Percentiles rank a stretch among this genome's conserved stretches.
Conservation (phyloP, 2,113 vertebrate genomes). For the Halcyon senegalensis region DNA sequence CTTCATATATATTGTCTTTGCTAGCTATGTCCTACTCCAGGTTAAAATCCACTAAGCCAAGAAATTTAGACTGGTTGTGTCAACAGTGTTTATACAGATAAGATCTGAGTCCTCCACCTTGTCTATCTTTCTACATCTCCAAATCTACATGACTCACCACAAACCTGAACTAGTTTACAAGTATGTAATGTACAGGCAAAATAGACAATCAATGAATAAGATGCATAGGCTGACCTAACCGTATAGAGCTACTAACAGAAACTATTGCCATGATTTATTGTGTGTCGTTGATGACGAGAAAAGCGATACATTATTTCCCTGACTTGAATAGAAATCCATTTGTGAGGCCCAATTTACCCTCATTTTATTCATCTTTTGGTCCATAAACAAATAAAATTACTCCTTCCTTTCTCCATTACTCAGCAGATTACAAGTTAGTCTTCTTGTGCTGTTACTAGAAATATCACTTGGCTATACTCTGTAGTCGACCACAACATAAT, state of each 20-base stretch:
- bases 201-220: not conserved
- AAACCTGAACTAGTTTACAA: not conserved
- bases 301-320: not conserved
- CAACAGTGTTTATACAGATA: not conserved
- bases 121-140: not conserved
- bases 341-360: not conserved
- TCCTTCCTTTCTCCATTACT: not conserved
- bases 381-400: not conserved
- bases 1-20: not conserved
- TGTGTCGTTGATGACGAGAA: fast-evolving
- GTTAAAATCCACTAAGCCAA: not conserved
- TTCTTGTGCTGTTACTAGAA: not conserved
- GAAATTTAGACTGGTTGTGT: not conserved
- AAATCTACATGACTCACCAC: not conserved
- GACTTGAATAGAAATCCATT: not conserved
- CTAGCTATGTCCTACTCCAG: not conserved
- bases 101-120: not conserved
- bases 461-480: not conserved
- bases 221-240: not conserved
- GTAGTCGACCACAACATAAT: not conserved
- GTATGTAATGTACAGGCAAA: fast-evolving
- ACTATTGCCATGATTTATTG: not conserved
- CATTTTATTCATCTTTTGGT: not conserved
- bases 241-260: not conserved
- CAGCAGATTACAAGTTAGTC: not conserved